A percentile compares a stretch with the other conserved stretches of the same genome.
Conservation (phyloP, 2,113 vertebrate species). For the Emberiza fucata region DNA sequence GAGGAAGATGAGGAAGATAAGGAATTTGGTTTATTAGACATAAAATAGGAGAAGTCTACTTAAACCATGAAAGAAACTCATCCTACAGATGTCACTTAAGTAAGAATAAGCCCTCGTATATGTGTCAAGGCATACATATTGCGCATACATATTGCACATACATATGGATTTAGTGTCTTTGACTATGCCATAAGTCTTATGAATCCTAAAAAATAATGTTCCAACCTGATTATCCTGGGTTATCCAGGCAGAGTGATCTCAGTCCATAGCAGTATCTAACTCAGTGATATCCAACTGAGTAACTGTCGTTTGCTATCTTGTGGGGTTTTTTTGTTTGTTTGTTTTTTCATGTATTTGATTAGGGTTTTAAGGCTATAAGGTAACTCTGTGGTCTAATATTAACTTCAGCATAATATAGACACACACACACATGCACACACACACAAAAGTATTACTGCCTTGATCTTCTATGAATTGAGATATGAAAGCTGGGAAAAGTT, state of each 20-base stretch:
- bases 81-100: not conserved
- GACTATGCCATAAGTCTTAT: not conserved
- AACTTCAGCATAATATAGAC: not conserved
- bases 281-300: not conserved
- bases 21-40: not conserved
- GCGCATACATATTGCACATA: not conserved
- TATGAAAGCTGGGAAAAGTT: not conserved
- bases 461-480: not conserved
- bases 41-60: not conserved
- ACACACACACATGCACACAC: rapidly evolving
- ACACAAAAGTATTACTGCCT: not conserved
- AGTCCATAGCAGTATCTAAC: not conserved
- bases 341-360: not conserved
- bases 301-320: not conserved
- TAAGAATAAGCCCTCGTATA: not conserved
- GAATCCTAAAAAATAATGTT: not conserved
- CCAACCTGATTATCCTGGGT: not conserved
- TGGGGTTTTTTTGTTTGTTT: no score
- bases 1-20: not conserved
- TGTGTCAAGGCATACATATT: not conserved
- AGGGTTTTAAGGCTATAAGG: not conserved
- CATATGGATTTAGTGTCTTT: not conserved
- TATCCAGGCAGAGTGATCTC: not conserved
- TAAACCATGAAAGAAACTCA: not conserved
- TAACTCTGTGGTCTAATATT: not conserved